Evolutionary conservation across 2,888 invertebrate species (phyloP), one percentile per base, ranked within the genome.

Genomic region (Flabesymbios commensalis): DNA sequence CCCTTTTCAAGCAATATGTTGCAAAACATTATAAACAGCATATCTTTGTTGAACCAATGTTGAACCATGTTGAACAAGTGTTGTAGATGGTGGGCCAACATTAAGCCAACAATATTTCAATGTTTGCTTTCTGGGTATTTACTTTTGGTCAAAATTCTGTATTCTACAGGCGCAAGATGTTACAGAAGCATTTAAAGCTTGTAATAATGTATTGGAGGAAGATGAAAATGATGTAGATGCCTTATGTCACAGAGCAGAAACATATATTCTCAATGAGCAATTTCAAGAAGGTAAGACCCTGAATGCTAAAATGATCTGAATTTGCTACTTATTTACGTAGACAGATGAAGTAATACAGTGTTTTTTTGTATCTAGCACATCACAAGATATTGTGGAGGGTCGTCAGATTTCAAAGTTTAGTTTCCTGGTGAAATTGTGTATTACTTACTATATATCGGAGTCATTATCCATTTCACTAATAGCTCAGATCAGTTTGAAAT

Each of bases 201-300:
- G 99, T 83, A 87, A 88, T 51, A 87, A 88, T 52, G 94, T 96
- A 28, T 83, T 98, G 58, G 87, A 88, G 64, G 86, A 92, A 64
- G 88, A 80, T 55, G 78, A 79, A 28, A 87, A 89, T 36, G 91
- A 93, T 77, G 87, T 91, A 19, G 87, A 89, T 61, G 85, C 92
- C 5, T 87, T 92, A 69, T 95, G 95, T 84, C 94, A 96, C 84
- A 88, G 91, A 69, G 99, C 91, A 0, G 98, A 99, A 75, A 94
- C 95, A 5, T 90, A 94, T 80, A 84, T 97, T 36, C 88, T 88
- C 3, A 88, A 90, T 19, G 97, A 98, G 80, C 88, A 93, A 88
- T 97, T 88, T 82, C 94, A 96, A 74, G 94, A 95, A 85, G 92
- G 86, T 85, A 71, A 24, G 28, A 3, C 5, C 28, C 10, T 54